Evolutionary conservation across 2,113 vertebrate genomes (phyloP).

Genomic region (Physeter macrocephalus): DNA sequence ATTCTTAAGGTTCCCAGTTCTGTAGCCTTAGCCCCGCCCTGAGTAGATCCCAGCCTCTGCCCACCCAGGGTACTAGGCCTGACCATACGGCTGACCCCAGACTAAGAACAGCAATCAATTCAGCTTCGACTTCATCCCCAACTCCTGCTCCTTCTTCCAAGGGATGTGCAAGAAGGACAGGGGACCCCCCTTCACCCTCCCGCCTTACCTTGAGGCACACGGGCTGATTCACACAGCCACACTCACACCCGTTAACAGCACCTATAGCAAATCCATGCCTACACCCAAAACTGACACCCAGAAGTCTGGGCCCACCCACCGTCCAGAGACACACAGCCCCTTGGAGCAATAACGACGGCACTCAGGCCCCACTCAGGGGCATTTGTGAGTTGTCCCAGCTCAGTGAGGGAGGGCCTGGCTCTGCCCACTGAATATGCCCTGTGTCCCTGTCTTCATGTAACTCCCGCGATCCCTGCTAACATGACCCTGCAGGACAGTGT

Average conservation of each 20-base stretch:
- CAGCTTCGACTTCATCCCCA: background rate
- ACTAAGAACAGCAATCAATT: background rate
- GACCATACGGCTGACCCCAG: background rate
- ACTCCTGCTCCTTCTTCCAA: background rate
- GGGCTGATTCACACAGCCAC: slow-evolving; percentile 3
- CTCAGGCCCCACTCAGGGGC: background rate
- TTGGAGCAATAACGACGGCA: background rate
- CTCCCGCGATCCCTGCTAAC: background rate
- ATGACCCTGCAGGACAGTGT: background rate
- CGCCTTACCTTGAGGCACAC: background rate
- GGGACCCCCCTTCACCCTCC: background rate
- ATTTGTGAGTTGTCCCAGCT: background rate
- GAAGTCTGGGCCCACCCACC: background rate
- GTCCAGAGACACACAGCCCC: background rate
- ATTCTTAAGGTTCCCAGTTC: background rate
- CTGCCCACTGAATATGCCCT: background rate
- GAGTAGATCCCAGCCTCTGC: background rate
- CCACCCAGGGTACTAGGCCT: background rate
- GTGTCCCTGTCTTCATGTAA: background rate
- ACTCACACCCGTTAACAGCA: background rate
- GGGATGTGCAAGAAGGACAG: background rate
- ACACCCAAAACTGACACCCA: background rate
- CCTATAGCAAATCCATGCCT: background rate
- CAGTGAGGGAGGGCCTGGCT: background rate
- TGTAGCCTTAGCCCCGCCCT: background rate